phyloP scores from a whole-genome alignment of 2,113 vertebrate species.

The Ictalurus furcatus region DNA sequence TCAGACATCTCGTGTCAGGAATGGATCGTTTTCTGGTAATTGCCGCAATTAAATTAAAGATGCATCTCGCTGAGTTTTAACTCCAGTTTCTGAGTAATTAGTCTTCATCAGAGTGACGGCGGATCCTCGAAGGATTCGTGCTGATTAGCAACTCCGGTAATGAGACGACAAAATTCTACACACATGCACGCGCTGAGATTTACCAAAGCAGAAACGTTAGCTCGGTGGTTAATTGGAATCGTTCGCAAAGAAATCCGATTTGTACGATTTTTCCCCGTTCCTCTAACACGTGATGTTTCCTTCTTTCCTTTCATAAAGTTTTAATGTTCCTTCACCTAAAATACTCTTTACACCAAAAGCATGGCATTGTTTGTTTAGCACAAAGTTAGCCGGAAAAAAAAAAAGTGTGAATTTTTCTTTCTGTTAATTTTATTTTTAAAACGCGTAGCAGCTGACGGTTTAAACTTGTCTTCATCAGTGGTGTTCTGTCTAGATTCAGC shows the following conservation, averaged over 20 bases:
- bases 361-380: not conserved
- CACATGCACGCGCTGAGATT: slow-evolving; percentile 7
- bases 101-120: slow-evolving; percentile 47
- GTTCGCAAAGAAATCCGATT: not conserved
- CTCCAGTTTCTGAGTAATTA: slow-evolving; percentile 43
- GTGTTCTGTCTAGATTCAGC: not conserved
- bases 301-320: not conserved
- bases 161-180: slow-evolving; percentile 23
- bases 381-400: not conserved
- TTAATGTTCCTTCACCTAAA: not conserved
- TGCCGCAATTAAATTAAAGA: slow-evolving; percentile 49
- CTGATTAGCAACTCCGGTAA: slow-evolving; percentile 30
- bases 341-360: not conserved
- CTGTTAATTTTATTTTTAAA: not conserved
- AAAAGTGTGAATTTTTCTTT: not conserved
- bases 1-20: slow-evolving; percentile 39
- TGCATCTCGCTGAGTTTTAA: slow-evolving; percentile 34
- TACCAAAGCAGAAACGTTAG: not conserved
- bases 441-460: not conserved
- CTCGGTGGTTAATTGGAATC: too few relatives aligned
- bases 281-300: not conserved
- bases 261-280: not conserved
- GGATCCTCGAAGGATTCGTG: slow-evolving; percentile 29
- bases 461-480: not conserved
- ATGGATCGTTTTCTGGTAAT: slow-evolving; percentile 33